Conservation (phyloP, 2,797 vertebrate species). For the Fundulus diaphanus region DNA sequence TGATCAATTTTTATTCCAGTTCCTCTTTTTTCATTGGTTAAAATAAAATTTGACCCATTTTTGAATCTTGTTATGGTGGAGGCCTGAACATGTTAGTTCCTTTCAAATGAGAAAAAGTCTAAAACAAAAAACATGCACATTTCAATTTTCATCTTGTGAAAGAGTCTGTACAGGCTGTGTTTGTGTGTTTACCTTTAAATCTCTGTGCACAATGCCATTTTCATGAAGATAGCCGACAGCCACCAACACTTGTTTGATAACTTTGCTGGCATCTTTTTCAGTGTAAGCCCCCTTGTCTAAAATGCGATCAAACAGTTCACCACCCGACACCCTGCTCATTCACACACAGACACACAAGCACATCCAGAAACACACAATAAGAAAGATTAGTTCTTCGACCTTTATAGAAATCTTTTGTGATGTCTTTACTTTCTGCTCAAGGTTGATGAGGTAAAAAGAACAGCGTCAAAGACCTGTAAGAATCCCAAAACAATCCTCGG, state of each 20-base stretch:
- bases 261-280: slow-evolving; percentile 90
- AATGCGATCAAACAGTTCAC: slow-evolving; percentile 94
- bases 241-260: slow-evolving; percentile 91
- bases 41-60: no score
- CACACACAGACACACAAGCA: slow-evolving; percentile 20
- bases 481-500: not conserved
- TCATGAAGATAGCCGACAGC: slow-evolving; percentile 92
- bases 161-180: not conserved
- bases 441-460: not conserved
- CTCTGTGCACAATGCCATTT: slow-evolving; percentile 92
- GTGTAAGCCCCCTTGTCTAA: slow-evolving; percentile 91
- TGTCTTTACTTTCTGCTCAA: not conserved
- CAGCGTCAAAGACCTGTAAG: not conserved
- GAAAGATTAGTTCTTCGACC: not conserved
- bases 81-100: no score
- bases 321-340: slow-evolving; percentile 88
- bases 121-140: not conserved
- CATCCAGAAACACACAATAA: slow-evolving; percentile 22
- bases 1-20: no score
- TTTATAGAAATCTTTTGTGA: not conserved
- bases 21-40: no score
- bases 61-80: no score
- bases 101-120: not conserved
- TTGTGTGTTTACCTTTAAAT: slow-evolving; percentile 87
- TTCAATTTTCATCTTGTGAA: not conserved